Percentiles rank a stretch among this genome's conserved stretches.
Evolutionary conservation across 2,797 vertebrate genomes (phyloP).

Genomic region (Neoniphon sammara): DNA sequence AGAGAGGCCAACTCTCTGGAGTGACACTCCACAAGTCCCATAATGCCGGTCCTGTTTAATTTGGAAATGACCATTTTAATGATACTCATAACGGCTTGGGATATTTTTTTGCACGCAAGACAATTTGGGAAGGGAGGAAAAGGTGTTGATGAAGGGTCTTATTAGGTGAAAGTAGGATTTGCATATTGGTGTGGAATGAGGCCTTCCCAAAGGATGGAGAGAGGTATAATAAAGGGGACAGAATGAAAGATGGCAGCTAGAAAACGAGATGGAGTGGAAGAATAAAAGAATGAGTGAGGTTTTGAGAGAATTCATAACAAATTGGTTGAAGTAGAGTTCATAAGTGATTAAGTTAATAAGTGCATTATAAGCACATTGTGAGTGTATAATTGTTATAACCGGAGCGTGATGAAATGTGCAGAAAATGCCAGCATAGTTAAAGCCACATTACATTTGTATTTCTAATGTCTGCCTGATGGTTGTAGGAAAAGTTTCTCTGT

Average conservation of each 20-base stretch:
- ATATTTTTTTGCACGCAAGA: slow-evolving; percentile 14
- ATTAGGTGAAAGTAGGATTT: slow-evolving; percentile 1
- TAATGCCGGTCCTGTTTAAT: slow-evolving; percentile 50
- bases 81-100: slow-evolving; percentile 4
- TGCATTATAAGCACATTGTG: too few species aligned
- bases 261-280: slow-evolving; percentile 15
- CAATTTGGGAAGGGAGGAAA: slow-evolving; percentile 18
- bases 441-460: too few species aligned
- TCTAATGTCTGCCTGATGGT: too few species aligned
- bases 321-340: too few species aligned
- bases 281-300: not conserved
- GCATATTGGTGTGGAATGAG: slow-evolving; percentile 13
- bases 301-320: slow-evolving; percentile 2
- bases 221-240: not conserved
- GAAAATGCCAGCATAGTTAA: too few species aligned
- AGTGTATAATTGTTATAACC: too few species aligned
- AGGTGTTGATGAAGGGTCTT: not conserved
- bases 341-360: too few species aligned
- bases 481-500: too few species aligned
- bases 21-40: slow-evolving; percentile 1
- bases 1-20: not conserved
- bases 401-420: too few species aligned
- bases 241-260: slow-evolving; percentile 5
- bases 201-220: slow-evolving; percentile 10
- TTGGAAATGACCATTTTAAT: slow-evolving; percentile 57